These are phyloP conservation scores for Helleia helle DNA, from an alignment of 2,888 invertebrate species.

Conservation along the genomic window DNA sequence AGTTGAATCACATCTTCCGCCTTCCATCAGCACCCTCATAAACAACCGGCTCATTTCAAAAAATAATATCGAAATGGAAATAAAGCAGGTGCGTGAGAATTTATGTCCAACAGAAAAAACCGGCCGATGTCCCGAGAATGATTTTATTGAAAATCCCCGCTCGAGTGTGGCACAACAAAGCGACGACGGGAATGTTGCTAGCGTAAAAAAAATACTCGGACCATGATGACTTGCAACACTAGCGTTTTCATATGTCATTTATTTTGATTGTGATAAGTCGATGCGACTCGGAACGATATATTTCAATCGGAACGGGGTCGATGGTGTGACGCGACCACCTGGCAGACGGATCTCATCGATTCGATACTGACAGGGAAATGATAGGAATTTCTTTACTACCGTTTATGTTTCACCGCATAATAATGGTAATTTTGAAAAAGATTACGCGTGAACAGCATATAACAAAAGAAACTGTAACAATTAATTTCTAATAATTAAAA, in stretches of 20 bases:
- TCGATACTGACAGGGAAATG: background rate
- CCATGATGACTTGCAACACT: slow-evolving; percentile 62
- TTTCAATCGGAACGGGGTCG: slow-evolving; percentile 35
- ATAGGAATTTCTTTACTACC: background rate
- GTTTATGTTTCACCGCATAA: no score
- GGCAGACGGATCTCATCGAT: background rate
- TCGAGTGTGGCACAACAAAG: slow-evolving; percentile 56
- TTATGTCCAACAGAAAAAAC: slow-evolving; percentile 32
- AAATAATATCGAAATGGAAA: slow-evolving; percentile 21
- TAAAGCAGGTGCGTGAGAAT: slow-evolving; percentile 68
- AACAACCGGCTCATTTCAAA: background rate
- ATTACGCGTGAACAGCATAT: no score
- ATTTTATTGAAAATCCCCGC: slow-evolving; percentile 61
- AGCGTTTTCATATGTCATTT: slow-evolving; percentile 72
- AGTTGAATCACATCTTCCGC: background rate
- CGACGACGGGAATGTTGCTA: slow-evolving; percentile 49
- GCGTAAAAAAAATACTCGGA: slow-evolving; percentile 47
- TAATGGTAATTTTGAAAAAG: no score
- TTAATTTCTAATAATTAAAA: no score
- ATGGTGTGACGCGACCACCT: slow-evolving; percentile 24
- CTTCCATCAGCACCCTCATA: slow-evolving; percentile 4
- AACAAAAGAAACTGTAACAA: no score
- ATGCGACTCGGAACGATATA: slow-evolving; percentile 43
- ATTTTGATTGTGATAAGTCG: slow-evolving; percentile 72
- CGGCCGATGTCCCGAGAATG: slow-evolving; percentile 52